Evolutionary conservation across 2,888 invertebrate genomes (phyloP).

Genomic region (Eupithecia inturbata): DNA sequence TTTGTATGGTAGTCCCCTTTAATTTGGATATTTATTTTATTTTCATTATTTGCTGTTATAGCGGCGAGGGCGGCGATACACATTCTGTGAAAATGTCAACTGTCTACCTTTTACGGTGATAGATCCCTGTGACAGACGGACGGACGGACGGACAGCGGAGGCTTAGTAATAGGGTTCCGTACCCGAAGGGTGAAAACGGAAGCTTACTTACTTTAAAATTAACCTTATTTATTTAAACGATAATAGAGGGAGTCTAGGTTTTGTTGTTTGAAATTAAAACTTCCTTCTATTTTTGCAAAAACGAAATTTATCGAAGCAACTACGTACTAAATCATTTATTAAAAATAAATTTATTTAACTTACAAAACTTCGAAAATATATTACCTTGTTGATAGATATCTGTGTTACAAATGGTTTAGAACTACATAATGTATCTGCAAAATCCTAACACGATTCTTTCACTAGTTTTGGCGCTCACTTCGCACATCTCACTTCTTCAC

Average conservation of each 20-base stretch:
- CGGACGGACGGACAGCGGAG: too few relatives aligned
- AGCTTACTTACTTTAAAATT: background rate
- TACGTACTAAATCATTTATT: background rate
- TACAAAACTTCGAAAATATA: background rate
- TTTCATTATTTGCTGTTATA: too few relatives aligned
- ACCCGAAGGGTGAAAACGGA: too few relatives aligned
- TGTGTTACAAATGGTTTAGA: background rate
- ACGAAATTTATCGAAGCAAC: background rate
- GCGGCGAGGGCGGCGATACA: too few relatives aligned
- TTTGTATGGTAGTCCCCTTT: too few relatives aligned
- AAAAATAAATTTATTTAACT: background rate
- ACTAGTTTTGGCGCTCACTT: background rate
- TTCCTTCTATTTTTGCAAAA: background rate
- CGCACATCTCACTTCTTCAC: background rate
- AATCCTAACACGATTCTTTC: background rate
- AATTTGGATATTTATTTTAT: too few relatives aligned
- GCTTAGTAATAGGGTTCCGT: too few relatives aligned
- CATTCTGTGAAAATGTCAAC: too few relatives aligned
- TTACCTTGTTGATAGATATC: background rate
- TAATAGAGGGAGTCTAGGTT: background rate
- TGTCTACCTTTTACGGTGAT: too few relatives aligned
- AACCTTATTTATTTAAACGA: background rate
- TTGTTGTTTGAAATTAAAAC: background rate
- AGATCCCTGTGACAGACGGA: too few relatives aligned
- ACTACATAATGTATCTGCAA: background rate